A percentile compares a stretch with the other conserved stretches of the same genome.
phyloP scores from a whole-genome alignment of 2,113 vertebrate species.

The Eudorcas thomsonii region DNA sequence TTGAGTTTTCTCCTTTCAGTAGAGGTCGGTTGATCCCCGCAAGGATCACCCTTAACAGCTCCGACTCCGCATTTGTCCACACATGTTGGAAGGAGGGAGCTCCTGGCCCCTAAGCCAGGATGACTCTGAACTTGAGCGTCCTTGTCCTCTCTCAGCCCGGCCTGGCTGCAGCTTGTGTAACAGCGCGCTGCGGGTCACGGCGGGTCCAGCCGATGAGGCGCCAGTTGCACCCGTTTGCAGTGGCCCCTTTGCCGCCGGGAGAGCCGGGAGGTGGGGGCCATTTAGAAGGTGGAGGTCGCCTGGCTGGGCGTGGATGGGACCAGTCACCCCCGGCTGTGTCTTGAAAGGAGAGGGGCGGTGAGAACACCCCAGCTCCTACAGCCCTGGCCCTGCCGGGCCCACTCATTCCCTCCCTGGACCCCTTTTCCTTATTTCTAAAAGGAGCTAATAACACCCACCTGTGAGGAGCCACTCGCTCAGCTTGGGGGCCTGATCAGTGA shows the following conservation, averaged over 20 bases:
- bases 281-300: neutral
- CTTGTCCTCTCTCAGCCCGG: neutral
- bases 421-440: neutral
- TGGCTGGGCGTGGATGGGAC: neutral
- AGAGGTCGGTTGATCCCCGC: neutral
- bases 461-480: fast-evolving
- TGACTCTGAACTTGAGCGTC: neutral
- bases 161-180: neutral
- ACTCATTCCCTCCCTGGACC: neutral
- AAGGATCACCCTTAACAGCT: neutral
- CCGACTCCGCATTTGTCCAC: neutral
- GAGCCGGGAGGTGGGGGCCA: neutral
- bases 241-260: neutral
- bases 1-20: neutral
- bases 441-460: neutral
- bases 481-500: neutral
- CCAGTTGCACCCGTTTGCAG: neutral
- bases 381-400: neutral
- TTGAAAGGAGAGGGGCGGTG: neutral
- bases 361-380: neutral
- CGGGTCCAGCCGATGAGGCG: neutral
- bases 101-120: neutral
- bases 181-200: neutral
- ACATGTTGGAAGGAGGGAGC: neutral
- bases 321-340: neutral